Conservation (phyloP, 2,113 vertebrate genomes). For the Dromas ardeola region DNA sequence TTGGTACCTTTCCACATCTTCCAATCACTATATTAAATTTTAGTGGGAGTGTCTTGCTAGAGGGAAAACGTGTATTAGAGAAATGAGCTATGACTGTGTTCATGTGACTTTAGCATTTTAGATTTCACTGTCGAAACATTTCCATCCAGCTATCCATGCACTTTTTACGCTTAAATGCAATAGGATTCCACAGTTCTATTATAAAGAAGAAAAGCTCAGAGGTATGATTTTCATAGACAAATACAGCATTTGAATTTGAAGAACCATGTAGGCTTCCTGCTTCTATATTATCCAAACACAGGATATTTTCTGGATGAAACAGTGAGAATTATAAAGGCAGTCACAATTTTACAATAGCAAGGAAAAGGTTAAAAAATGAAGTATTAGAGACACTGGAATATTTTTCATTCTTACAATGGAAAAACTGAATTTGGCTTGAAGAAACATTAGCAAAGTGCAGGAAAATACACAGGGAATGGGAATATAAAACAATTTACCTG, state of each 20-base stretch:
- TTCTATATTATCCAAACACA: neutral
- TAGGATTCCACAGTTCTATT: neutral
- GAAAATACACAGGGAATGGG: neutral
- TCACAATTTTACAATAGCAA: neutral
- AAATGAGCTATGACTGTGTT: neutral
- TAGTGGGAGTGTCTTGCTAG: neutral
- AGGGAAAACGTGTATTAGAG: neutral
- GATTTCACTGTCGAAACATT: neutral
- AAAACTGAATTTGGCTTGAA: neutral
- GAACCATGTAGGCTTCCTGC: neutral
- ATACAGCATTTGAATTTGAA: neutral
- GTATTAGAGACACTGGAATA: neutral
- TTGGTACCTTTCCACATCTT: neutral
- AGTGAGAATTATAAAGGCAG: neutral
- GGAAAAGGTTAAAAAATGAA: neutral
- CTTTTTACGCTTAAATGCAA: neutral
- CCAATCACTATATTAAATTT: neutral
- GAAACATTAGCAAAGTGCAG: neutral
- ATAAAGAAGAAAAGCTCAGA: neutral
- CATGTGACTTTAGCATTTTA: neutral
- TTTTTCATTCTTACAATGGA: neutral
- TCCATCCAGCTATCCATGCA: neutral
- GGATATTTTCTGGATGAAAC: neutral
- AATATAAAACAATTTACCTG: conserved; percentile 72
- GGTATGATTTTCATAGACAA: neutral